Evolutionary conservation across 2,113 vertebrate genomes (phyloP).

Genomic region (Columba janthina): DNA sequence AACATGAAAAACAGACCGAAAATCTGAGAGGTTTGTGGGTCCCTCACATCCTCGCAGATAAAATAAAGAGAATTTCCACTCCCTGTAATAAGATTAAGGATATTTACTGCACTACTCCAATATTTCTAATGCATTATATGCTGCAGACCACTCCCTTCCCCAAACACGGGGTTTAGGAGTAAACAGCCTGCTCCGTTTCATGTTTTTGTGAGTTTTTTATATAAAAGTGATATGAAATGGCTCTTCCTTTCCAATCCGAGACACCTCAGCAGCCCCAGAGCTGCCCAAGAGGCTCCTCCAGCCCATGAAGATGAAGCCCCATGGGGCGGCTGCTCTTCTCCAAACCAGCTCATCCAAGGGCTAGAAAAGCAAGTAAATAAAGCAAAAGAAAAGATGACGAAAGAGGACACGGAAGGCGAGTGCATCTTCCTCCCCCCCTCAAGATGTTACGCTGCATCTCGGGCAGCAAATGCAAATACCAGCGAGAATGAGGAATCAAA

Average conservation of each 20-base stretch:
- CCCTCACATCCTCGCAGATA: conserved; percentile 23
- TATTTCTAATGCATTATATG: conserved; percentile 6
- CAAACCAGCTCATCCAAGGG: background rate
- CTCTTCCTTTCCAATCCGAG: background rate
- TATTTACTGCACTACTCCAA: conserved; percentile 44
- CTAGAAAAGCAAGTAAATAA: no score
- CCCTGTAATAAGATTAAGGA: conserved; percentile 45
- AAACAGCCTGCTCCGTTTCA: background rate
- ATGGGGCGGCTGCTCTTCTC: background rate
- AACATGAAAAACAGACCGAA: conserved; percentile 26
- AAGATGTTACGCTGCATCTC: background rate
- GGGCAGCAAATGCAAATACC: background rate
- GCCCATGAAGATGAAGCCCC: background rate
- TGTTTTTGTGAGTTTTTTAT: background rate
- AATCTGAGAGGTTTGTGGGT: background rate
- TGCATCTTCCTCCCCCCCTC: background rate
- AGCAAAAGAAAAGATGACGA: background rate
- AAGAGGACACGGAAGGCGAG: background rate
- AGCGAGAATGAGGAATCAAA: background rate
- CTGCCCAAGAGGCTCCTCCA: background rate
- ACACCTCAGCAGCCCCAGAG: background rate
- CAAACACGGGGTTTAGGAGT: background rate
- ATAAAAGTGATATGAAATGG: background rate
- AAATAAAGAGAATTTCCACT: conserved; percentile 47
- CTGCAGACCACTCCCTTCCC: background rate